Percentiles rank a stretch among this genome's conserved stretches.
Evolutionary conservation across 2,888 invertebrate species (phyloP).

Genomic region (Hirtodrosophila histrioides): DNA sequence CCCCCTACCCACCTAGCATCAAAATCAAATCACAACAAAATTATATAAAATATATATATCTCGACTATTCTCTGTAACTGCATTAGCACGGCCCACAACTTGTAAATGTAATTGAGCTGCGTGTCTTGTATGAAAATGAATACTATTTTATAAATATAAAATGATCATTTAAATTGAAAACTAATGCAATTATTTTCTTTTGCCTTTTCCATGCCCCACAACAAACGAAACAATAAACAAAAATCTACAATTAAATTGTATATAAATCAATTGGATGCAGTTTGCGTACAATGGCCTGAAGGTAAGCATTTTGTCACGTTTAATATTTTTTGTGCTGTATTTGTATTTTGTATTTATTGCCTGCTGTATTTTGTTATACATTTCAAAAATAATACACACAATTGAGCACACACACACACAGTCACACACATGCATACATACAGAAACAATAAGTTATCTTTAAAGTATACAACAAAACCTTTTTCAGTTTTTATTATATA

Average conservation of each 20-base stretch:
- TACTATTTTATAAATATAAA: conserved; percentile 22
- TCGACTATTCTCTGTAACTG: conserved; percentile 34
- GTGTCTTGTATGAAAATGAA: conserved; percentile 20
- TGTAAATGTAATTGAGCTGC: conserved; percentile 59
- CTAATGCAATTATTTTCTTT: conserved; percentile 71
- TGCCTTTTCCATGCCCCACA: conserved; percentile 69
- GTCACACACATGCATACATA: conserved; percentile 34
- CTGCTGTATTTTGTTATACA: conserved; percentile 73
- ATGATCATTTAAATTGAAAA: conserved; percentile 42
- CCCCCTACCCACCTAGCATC: too few species aligned
- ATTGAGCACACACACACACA: conserved; percentile 26
- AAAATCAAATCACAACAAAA: conserved; percentile 11
- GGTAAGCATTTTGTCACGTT: conserved; percentile 86
- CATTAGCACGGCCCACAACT: conserved; percentile 56
- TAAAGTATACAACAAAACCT: conserved; percentile 37
- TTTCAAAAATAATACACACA: conserved; percentile 34
- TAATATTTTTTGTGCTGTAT: conserved; percentile 39
- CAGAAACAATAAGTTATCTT: conserved; percentile 49
- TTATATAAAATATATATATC: conserved; percentile 9
- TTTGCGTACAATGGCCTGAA: conserved; percentile 96
- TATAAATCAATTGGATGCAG: conserved; percentile 85
- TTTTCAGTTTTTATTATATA: conserved; percentile 41
- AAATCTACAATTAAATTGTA: conserved; percentile 20
- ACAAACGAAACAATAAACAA: conserved; percentile 8
- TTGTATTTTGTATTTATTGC: conserved; percentile 78